Base-by-base conservation (phyloP, 2,888 invertebrate species). In the Lottia gigantea region DNA sequence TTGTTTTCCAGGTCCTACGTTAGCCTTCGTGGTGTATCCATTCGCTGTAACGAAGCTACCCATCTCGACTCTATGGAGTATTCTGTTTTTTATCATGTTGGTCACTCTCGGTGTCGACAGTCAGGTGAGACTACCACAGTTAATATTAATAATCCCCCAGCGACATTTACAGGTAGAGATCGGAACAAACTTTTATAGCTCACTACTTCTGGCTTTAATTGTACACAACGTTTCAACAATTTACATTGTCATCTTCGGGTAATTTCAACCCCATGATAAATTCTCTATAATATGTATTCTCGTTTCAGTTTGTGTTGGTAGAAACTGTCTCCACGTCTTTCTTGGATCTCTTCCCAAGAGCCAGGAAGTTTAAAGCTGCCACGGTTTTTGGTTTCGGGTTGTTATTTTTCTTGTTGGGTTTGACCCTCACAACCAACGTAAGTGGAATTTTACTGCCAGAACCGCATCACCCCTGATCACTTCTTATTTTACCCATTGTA, bases 261-360 rank as follows among this genome's bases (percentile, higher is more conserved):
- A n/a, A n/a, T n/a, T n/a, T n/a, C n/a, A n/a, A n/a, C n/a, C 65
- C 49, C 16, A 67, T 23, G 6, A 16, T 69, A 61, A n/a, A n/a
- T n/a, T n/a, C n/a, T n/a, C n/a, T n/a, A n/a, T 45, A 16, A 62
- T 46, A 45, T 46, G 46, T 16, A 55, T 55, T 72, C 11, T 65
- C 73, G 26, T 79, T 78, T 14, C 76, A 89, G 89, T 89, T 90
- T 78, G 88, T 88, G 11, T 77, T 88, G 68, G 82, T 89, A 64
- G 89, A 89, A 79, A 89, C 88, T 1, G 85, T 89, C 4, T 82
- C 85, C 23, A 89, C 89, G 1, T 83, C 88, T 25, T 74, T 89
- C 46, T 78, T 86, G 74, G 89, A 89, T 78, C 78, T 85, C 67
- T 88, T 84, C 75, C 88, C 88, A 6, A 74, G 72, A 40, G 66